Percentiles rank a stretch among this genome's conserved stretches.
Evolutionary conservation across 2,888 invertebrate genomes (phyloP).

Genomic region (Cylloceria caligata): DNA sequence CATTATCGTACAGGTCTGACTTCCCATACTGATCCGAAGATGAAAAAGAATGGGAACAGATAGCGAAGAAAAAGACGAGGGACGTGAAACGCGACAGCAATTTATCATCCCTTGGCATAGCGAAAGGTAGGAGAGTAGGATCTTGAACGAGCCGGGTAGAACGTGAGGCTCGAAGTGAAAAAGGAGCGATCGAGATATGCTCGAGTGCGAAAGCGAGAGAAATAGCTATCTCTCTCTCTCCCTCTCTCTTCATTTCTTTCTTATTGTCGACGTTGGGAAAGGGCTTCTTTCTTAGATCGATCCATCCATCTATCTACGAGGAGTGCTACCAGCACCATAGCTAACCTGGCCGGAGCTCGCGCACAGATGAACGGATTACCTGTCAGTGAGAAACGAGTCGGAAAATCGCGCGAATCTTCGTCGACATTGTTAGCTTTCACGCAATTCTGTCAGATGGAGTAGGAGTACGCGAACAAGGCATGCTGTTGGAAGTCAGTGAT

Average conservation of each 20-base stretch:
- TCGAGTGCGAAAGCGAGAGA: constrained; percentile 54
- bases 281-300: constrained; percentile 72
- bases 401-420: constrained; percentile 66
- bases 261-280: constrained; percentile 61
- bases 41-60: constrained; percentile 47
- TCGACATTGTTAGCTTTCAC: constrained; percentile 62
- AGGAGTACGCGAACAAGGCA: constrained; percentile 23
- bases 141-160: constrained; percentile 55
- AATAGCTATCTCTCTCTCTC: constrained; percentile 38
- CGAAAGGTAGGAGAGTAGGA: constrained; percentile 59
- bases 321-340: constrained; percentile 44
- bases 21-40: constrained; percentile 44
- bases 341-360: constrained; percentile 1
- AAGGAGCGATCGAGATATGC: constrained; percentile 56
- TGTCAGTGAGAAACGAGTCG: constrained; percentile 68
- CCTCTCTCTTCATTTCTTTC: constrained; percentile 12
- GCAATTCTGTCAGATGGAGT: constrained; percentile 38
- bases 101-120: constrained; percentile 79
- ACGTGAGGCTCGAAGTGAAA: constrained; percentile 60
- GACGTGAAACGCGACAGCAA: constrained; percentile 72
- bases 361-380: constrained; percentile 69
- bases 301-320: constrained; percentile 73
- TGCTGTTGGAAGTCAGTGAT: constrained; percentile 1
- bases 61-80: constrained; percentile 22
- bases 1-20: constrained; percentile 47